Base-by-base conservation (phyloP, 2,888 invertebrate genomes). In the Latheticus oryzae region DNA sequence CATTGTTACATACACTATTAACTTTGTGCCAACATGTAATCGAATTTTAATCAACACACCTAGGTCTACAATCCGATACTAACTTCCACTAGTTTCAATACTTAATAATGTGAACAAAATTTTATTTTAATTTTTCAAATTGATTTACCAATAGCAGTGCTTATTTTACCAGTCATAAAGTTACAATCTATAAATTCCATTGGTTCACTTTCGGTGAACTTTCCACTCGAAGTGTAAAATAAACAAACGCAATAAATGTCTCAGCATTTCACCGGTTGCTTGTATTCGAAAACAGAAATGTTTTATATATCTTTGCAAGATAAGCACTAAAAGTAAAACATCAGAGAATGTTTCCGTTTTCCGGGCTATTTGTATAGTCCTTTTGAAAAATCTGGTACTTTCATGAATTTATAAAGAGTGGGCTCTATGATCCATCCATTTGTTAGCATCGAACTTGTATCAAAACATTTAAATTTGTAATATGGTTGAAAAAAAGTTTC, bases 251-350 rank as follows among this genome's bases (percentile, higher is more conserved):
- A 47, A 47, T 35, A 47, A 47, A 47, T 35, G 47, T 47, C 45
- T 11, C n/a, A 35, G 35, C 35, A 16, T 47, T 47, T 35, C 35
- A 47, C 33, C 33, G 32, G 45, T 30, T 45, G 45, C 45, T 45
- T 19, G 45, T 33, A 47, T 33, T 23, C 47, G 47, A 15, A 47
- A 33, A 32, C 47, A n/a, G 47, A 47, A 47, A 35, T 35, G 35
- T 35, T 47, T 33, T 47, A 37, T 50, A 38, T 50, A 50, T 50
- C 38, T 50, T 26, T 24, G 11, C 33, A 35, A 47, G 47, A 47
- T 47, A 47, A 35, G 45, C 45, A 45, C 12, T 35, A 17, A 24
- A 24, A 38, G 50, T 38, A 50, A 50, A 19, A 37, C 38, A 50
- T 37, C 28, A 50, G 50, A 50, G 32, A 37, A 50, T 38, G 37